Evolutionary conservation across 2,888 invertebrate species (phyloP).

Genomic region (Epinotia bilunana): DNA sequence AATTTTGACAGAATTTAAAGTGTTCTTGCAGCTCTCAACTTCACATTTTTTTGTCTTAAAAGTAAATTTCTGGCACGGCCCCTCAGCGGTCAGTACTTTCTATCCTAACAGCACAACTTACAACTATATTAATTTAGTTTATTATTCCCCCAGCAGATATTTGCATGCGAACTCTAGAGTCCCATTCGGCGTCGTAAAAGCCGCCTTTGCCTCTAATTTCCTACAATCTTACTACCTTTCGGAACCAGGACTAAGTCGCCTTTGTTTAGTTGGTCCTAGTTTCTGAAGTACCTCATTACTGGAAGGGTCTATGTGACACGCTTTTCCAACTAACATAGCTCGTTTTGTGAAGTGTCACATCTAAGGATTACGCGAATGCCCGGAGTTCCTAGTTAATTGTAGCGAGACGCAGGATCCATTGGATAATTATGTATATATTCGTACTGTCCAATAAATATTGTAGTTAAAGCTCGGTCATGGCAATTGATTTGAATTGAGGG

Average conservation of each 20-base stretch:
- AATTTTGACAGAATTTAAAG: too few relatives aligned
- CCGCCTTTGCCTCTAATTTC: not conserved
- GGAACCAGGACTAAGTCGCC: not conserved
- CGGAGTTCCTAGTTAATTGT: constrained; percentile 1
- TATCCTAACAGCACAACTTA: constrained; percentile 3
- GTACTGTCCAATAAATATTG: not conserved
- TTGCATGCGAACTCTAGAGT: constrained; percentile 23
- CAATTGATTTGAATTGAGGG: too few relatives aligned
- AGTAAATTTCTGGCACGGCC: not conserved
- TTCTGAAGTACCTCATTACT: constrained; percentile 19
- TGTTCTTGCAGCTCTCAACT: too few relatives aligned
- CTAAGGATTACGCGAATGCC: not conserved
- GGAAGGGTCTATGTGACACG: constrained; percentile 14
- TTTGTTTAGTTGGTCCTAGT: constrained; percentile 32
- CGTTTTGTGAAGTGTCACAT: not conserved
- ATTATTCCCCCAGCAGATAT: constrained; percentile 26
- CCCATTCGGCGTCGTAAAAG: not conserved
- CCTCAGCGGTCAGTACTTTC: constrained; percentile 15
- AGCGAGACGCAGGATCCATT: not conserved
- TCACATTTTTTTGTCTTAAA: not conserved
- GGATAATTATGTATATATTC: not conserved
- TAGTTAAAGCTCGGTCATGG: not conserved
- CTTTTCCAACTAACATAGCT: constrained; percentile 3
- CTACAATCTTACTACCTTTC: constrained; percentile 1
- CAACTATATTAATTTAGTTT: constrained; percentile 34